phyloP scores from a whole-genome alignment of 2,113 vertebrate genomes.

The Plecotus auritus region DNA sequence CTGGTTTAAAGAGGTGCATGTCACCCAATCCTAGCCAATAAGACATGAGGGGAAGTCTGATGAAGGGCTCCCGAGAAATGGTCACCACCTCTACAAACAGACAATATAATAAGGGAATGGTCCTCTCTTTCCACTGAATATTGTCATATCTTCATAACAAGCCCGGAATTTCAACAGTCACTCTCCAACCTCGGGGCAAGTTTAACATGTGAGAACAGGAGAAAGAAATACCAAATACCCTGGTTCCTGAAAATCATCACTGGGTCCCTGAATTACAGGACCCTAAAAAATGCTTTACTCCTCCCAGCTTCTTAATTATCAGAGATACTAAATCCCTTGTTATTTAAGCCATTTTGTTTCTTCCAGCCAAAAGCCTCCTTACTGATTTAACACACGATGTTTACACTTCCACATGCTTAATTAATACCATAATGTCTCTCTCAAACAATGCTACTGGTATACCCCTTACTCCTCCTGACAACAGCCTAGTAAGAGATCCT shows the following conservation, averaged over 20 bases:
- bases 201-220: no score
- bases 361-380: background rate
- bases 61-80: background rate
- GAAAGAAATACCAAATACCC: background rate
- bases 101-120: background rate
- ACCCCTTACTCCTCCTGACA: background rate
- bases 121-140: background rate
- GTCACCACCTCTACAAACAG: background rate
- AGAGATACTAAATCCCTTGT: background rate
- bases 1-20: background rate
- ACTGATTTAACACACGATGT: background rate
- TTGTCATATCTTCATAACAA: background rate
- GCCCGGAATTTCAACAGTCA: background rate
- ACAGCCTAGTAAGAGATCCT: background rate
- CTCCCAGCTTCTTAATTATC: background rate
- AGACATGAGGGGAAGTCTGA: background rate
- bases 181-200: background rate
- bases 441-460: background rate
- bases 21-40: background rate
- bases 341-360: background rate
- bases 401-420: background rate
- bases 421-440: background rate
- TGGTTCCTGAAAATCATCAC: background rate
- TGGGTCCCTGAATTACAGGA: background rate
- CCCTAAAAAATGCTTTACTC: background rate